Evolutionary conservation across 2,888 invertebrate species (phyloP).

Genomic region (Itoplectis maculator): DNA sequence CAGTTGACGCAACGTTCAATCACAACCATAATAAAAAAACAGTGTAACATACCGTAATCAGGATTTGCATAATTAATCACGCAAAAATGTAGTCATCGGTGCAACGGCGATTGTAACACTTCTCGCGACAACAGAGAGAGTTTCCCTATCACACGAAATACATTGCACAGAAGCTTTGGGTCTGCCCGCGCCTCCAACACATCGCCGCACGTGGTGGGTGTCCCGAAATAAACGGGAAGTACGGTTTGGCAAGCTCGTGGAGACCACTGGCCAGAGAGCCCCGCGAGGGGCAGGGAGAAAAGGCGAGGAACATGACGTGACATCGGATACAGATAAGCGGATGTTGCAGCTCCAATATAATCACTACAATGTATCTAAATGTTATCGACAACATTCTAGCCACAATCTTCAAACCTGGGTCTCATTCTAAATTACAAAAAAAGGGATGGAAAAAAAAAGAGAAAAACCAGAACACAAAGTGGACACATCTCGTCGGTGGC

Average conservation of each 20-base stretch:
- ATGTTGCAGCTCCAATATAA: slow-evolving; percentile 19
- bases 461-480: slow-evolving; percentile 10
- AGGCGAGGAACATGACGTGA: slow-evolving; percentile 61
- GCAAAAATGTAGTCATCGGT: not conserved
- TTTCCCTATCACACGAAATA: slow-evolving; percentile 56
- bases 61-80: not conserved
- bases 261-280: slow-evolving; percentile 73
- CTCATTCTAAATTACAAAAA: not conserved
- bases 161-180: slow-evolving; percentile 47
- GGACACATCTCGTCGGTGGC: slow-evolving; percentile 30
- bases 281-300: slow-evolving; percentile 53
- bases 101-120: slow-evolving; percentile 48
- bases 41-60: not conserved
- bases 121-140: slow-evolving; percentile 33
- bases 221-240: slow-evolving; percentile 81
- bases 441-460: slow-evolving; percentile 25
- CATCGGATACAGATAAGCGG: slow-evolving; percentile 55
- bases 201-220: slow-evolving; percentile 80
- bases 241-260: slow-evolving; percentile 79
- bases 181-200: slow-evolving; percentile 74
- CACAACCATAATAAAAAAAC: not conserved
- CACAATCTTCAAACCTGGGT: not conserved
- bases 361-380: not conserved
- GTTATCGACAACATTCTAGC: not conserved
- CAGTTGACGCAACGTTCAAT: not conserved